Base-by-base conservation (phyloP, 2,888 invertebrate species). In the Oligia fasciuncula region DNA sequence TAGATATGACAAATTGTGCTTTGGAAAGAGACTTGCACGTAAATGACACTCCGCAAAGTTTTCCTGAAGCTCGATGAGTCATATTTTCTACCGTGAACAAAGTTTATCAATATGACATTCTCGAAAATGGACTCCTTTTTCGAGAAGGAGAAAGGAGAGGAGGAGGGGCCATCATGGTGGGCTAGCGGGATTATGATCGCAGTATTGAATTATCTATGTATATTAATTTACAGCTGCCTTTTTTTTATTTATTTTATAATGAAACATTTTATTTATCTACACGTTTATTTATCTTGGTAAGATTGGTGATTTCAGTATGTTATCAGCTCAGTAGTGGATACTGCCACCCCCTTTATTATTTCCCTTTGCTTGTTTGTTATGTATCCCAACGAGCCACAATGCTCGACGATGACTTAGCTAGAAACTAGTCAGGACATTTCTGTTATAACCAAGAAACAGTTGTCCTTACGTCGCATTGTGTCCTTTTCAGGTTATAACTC, bases 401-500 rank as follows among this genome's bases (percentile, higher is more conserved):
- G 80, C 54, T 72, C 72, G 85, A 81, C 67, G 74, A 74, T 73
- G 81, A 80, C 86, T 84, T 68, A 80, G 75, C 46, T 76, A 68
- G 51, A 70, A 79, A 77, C 76, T 80, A 73, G 80, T 77, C 84
- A 80, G 85, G 87, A 84, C 83, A 80, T 70, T 77, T 74, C 78
- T 81, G 76, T 91, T 89, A 69, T 66, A 71, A 63, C 65, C 57
- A 62, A 66, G 1, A 62, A 86, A 81, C 74, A 76, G 79, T 79
- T 83, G 81, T 77, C 73, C 79, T 89, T 74, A 76, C 79, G 82
- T 80, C 75, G 83, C 75, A 66, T 83, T 86, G 77, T 75, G 77
- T 87, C 87, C 80, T 63, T 91, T 90, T 9, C 94, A 96, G 95
- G 95, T 84, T 95, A 90, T 92, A 94, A 91, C 91, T 89, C 93